These are phyloP conservation scores for Syngnathus acus DNA, from an alignment of 2,797 vertebrate genomes.

Conservation along the genomic window DNA sequence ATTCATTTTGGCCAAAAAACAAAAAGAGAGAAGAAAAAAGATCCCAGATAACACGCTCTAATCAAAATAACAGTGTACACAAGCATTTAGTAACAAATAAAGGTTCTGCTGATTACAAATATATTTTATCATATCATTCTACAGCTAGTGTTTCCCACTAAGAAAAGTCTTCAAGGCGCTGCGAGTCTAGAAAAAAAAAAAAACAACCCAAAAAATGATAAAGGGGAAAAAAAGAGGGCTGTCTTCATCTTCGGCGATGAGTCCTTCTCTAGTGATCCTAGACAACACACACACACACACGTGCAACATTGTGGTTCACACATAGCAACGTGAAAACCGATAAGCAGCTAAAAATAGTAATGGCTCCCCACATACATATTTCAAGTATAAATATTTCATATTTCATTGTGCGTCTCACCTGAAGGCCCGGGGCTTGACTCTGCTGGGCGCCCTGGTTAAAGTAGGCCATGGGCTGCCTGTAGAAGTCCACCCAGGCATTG, in stretches of 20 bases:
- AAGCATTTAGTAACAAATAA: slow-evolving; percentile 91
- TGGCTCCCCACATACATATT: background rate
- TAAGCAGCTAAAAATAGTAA: background rate
- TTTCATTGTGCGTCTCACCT: slow-evolving; percentile 47
- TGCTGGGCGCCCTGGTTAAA: slow-evolving; percentile 91
- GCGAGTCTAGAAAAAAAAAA: slow-evolving; percentile 80
- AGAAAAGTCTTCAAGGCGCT: slow-evolving; percentile 96
- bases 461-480: slow-evolving; percentile 92
- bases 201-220: background rate
- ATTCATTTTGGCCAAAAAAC: slow-evolving; percentile 71
- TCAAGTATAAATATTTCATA: too few species aligned
- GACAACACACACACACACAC: slow-evolving; percentile 18
- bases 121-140: slow-evolving; percentile 86
- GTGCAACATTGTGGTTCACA: background rate
- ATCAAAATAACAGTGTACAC: slow-evolving; percentile 82
- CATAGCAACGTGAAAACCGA: background rate
- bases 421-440: slow-evolving; percentile 85
- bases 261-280: slow-evolving; percentile 91
- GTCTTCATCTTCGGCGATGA: slow-evolving; percentile 79
- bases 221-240: slow-evolving; percentile 72
- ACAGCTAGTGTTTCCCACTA: slow-evolving; percentile 97
- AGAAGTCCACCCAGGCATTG: slow-evolving; percentile 93
- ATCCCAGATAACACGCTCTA: slow-evolving; percentile 73
- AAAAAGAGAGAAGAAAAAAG: slow-evolving; percentile 69
- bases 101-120: slow-evolving; percentile 90